A percentile compares a stretch with the other conserved stretches of the same genome.
Evolutionary conservation across 2,113 vertebrate species (phyloP).

Genomic region (Mastomys coucha): DNA sequence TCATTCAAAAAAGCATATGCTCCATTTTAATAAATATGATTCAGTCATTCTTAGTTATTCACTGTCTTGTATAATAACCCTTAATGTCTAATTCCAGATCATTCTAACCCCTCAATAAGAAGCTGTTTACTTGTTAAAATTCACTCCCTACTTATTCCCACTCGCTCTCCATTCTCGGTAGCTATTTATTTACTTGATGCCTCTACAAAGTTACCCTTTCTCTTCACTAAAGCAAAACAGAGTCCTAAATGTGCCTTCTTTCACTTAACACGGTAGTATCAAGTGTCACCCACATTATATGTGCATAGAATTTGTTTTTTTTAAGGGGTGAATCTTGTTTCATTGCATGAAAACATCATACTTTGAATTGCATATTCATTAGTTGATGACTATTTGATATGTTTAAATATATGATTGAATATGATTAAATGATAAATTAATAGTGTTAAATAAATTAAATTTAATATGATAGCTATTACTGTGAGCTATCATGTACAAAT

Average conservation of each 20-base stretch:
- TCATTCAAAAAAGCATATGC: neutral
- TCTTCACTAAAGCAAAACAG: neutral
- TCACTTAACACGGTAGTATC: neutral
- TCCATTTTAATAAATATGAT: neutral
- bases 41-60: neutral
- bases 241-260: neutral
- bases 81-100: neutral
- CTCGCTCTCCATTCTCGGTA: neutral
- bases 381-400: neutral
- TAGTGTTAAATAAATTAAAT: neutral
- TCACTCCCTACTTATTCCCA: neutral
- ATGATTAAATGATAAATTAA: neutral
- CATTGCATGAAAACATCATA: neutral
- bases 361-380: neutral
- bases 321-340: neutral
- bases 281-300: neutral
- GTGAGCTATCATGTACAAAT: neutral
- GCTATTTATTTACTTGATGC: neutral
- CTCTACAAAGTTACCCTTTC: neutral
- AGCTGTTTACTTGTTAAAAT: neutral
- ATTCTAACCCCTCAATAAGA: neutral
- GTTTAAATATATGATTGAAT: neutral
- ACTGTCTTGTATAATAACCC: neutral
- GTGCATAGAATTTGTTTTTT: neutral
- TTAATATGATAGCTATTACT: neutral